Evolutionary conservation across 2,888 invertebrate species (phyloP), one percentile per base, ranked within the genome.

Genomic region (Anthoptus insignis): DNA sequence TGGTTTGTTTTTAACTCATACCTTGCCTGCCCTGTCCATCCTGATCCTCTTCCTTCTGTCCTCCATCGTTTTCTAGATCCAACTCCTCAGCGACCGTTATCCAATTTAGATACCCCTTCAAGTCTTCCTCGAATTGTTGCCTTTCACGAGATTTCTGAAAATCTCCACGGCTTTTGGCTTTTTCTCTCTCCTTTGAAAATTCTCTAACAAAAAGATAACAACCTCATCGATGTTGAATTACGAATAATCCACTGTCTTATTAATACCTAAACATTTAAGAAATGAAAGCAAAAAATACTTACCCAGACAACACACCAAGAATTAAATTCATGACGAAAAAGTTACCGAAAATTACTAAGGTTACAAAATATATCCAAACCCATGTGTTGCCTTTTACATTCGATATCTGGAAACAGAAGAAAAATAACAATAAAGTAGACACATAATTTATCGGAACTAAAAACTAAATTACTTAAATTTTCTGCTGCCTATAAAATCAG

Each of bases 271-370:
- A n/a, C n/a, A 27, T 27, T 27, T 27, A 8, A 27, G 8, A 27
- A 27, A 27, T 27, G 4, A 27, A 27, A 27, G 2, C 13, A 24
- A 22, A 1, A 13, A 32, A 94, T 32, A 8, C 96, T 94, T 93
- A 98, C 98, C 99, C 99, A 83, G 99, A 99, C 83, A 99, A 95
- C 81, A 99, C 99, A 97, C 99, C 99, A 87, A 99, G 98, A 96
- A 99, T 99, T 56, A 99, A 96, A 91, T 99, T 99, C 97, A 99
- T 99, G 73, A 99, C 99, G 94, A 99, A 99, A 93, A 99, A 99
- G 77, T 99, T 99, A 67, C 99, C 99, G 76, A 99, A 96, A 76
- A 99, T 99, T 73, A 99, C 99, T 95, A 99, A 96, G 24, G 99
- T 98, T 73, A 99, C 97, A 83, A 99, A 99, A 88, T 99, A 99